These are phyloP conservation scores for Ctenopoma multispine DNA, from an alignment of 2,797 vertebrate species.

Conservation along the genomic window DNA sequence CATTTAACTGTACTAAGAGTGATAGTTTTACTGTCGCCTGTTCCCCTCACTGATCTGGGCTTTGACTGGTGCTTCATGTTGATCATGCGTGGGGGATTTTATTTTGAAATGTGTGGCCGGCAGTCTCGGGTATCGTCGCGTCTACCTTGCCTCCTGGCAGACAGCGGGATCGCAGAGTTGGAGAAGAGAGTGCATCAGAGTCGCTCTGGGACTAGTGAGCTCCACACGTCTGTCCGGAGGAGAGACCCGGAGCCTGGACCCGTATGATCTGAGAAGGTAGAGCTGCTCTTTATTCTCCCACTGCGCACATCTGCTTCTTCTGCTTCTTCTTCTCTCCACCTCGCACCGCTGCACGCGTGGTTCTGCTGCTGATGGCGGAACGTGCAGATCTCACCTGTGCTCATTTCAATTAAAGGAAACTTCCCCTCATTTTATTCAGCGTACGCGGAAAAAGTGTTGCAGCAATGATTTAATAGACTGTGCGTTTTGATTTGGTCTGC, in stretches of 20 bases:
- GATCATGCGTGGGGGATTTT: neutral
- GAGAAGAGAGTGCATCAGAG: slow-evolving; percentile 31
- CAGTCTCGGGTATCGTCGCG: fast-evolving
- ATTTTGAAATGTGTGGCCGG: slow-evolving; percentile 23
- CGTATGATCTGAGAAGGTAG: slow-evolving; percentile 60
- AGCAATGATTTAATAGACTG: no score
- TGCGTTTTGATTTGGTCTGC: no score
- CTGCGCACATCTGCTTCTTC: neutral
- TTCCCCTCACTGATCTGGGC: no score
- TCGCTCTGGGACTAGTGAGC: slow-evolving; percentile 18
- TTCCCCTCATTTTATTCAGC: slow-evolving; percentile 10
- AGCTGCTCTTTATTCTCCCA: neutral
- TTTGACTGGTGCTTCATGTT: no score
- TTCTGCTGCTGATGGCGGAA: slow-evolving; percentile 10
- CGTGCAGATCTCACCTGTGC: slow-evolving; percentile 52
- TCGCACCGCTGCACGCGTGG: neutral
- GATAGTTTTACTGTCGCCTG: no score
- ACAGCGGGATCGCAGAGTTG: slow-evolving; percentile 27
- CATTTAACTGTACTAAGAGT: no score
- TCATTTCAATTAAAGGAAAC: slow-evolving; percentile 41
- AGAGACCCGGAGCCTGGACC: slow-evolving; percentile 32
- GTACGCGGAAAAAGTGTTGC: neutral
- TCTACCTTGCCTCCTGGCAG: neutral
- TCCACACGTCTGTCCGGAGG: slow-evolving; percentile 36
- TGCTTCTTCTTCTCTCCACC: neutral